Percentiles rank a stretch among this genome's conserved stretches.
Evolutionary conservation across 1,140 invertebrate genomes (phyloP).

Genomic region (Ylistrum balloti): DNA sequence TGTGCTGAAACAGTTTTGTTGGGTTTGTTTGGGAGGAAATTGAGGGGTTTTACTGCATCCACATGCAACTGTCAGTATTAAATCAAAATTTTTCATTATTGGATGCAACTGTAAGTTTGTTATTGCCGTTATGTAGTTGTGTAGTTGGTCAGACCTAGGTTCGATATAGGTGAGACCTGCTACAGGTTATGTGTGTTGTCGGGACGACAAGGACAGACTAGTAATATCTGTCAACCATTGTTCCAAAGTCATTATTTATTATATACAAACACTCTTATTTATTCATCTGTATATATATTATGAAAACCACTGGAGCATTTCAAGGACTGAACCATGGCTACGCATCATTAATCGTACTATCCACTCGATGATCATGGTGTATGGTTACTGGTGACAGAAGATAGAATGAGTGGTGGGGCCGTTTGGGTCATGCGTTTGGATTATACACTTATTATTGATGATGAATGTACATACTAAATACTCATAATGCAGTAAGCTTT

Average conservation of each 20-base stretch:
- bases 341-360: constrained; percentile 33
- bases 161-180: neutral
- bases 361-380: neutral
- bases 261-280: constrained; percentile 28
- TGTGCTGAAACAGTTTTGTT: constrained; percentile 38
- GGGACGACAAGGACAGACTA: neutral
- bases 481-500: constrained; percentile 73
- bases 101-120: constrained; percentile 18
- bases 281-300: constrained; percentile 36
- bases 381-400: neutral
- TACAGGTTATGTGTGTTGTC: constrained; percentile 5
- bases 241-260: constrained; percentile 36
- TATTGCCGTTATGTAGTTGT: constrained; percentile 22
- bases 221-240: neutral
- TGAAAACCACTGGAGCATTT: neutral
- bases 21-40: neutral
- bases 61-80: constrained; percentile 38
- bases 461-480: constrained; percentile 59
- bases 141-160: neutral
- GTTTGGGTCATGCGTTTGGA: constrained; percentile 59
- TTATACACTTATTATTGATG: constrained; percentile 52
- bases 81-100: constrained; percentile 24
- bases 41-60: neutral
- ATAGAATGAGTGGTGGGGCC: constrained; percentile 43
- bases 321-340: constrained; percentile 21